Conservation (phyloP, 2,888 invertebrate genomes). For the Acleris literana region DNA sequence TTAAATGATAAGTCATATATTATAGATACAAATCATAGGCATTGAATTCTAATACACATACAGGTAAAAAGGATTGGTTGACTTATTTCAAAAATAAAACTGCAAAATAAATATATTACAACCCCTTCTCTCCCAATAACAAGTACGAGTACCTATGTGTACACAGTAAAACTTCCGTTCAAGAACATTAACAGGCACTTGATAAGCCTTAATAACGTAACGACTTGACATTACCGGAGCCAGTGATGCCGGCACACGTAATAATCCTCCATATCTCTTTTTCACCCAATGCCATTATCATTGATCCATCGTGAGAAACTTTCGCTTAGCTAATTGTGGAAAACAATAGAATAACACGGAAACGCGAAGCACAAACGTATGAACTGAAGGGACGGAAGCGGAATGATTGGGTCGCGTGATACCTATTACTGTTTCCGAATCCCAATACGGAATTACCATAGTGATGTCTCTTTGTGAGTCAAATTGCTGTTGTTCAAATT, state of each 20-base stretch:
- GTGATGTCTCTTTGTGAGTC: too few relatives aligned
- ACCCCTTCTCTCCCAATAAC: too few relatives aligned
- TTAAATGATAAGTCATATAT: too few relatives aligned
- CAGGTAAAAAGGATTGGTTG: too few relatives aligned
- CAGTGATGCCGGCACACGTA: conserved; percentile 8
- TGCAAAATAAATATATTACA: too few relatives aligned
- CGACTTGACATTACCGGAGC: conserved; percentile 12
- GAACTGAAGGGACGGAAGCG: conserved; percentile 33
- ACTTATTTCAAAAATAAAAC: too few relatives aligned
- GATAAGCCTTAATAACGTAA: conserved; percentile 8
- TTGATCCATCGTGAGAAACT: conserved; percentile 34
- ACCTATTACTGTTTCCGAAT: conserved; percentile 7
- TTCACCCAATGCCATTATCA: conserved; percentile 25
- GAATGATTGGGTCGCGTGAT: conserved; percentile 26
- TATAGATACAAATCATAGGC: too few relatives aligned
- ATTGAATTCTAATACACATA: too few relatives aligned
- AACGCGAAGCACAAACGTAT: conserved; percentile 10
- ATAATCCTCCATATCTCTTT: conserved; percentile 20
- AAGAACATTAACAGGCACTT: too few relatives aligned
- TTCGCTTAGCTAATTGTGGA: conserved; percentile 26
- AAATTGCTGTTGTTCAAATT: too few relatives aligned
- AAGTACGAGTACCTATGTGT: too few relatives aligned
- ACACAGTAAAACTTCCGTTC: too few relatives aligned
- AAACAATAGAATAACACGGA: conserved; percentile 32
- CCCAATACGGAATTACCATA: background rate